Percentiles rank a stretch among this genome's conserved stretches.
phyloP scores from a whole-genome alignment of 2,797 vertebrate species.

The Platyrinchus mystaceus region DNA sequence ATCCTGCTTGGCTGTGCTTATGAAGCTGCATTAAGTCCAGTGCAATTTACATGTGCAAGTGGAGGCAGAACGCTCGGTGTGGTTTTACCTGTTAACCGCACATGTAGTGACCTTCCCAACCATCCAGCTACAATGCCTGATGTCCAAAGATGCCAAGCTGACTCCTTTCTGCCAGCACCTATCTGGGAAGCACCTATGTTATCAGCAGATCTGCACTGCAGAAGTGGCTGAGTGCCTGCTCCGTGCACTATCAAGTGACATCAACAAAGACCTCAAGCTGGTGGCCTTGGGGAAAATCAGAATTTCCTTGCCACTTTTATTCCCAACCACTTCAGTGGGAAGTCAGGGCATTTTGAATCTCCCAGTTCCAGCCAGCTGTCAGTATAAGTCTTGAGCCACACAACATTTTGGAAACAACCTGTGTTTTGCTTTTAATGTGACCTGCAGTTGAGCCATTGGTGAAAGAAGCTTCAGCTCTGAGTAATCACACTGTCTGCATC shows the following conservation, averaged over 20 bases:
- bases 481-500: background rate
- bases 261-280: background rate
- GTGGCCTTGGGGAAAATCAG: background rate
- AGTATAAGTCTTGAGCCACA: background rate
- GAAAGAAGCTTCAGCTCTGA: constrained; percentile 2
- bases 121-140: background rate
- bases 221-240: background rate
- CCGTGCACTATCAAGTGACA: background rate
- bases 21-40: background rate
- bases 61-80: background rate
- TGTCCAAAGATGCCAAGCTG: background rate
- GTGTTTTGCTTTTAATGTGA: background rate
- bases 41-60: background rate
- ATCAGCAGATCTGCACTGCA: background rate
- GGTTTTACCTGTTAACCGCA: background rate
- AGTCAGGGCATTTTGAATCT: background rate
- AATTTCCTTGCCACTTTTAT: background rate
- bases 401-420: background rate
- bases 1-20: background rate
- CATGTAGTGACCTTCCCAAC: background rate
- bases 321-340: background rate
- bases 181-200: background rate
- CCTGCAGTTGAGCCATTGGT: background rate
- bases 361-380: background rate
- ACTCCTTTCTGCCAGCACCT: background rate